Conservation (phyloP, 1,140 invertebrate species). For the Sminthurinus signatus region DNA sequence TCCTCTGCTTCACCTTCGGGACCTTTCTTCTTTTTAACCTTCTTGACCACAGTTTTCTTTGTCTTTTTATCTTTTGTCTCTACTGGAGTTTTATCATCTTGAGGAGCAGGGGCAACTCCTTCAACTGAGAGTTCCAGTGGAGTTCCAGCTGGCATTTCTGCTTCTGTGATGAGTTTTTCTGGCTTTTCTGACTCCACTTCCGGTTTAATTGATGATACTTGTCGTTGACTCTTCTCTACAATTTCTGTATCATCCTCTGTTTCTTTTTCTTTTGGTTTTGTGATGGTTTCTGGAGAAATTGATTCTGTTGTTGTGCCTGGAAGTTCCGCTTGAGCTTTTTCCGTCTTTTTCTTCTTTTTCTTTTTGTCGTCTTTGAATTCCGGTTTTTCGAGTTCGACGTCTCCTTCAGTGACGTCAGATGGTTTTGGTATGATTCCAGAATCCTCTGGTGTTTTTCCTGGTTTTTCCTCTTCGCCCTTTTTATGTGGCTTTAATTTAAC, state of each 20-base stretch:
- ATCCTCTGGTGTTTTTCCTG: not conserved
- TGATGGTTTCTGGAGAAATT: not conserved
- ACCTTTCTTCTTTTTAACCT: not conserved
- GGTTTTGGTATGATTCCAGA: not conserved
- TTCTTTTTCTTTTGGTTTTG: not conserved
- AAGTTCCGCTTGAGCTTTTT: not conserved
- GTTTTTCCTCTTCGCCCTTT: not conserved
- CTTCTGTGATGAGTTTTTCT: not conserved
- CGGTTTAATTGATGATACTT: not conserved
- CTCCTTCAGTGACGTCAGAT: not conserved
- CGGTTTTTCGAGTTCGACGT: slow-evolving; percentile 1
- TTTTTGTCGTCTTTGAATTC: not conserved
- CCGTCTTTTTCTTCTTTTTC: slow-evolving; percentile 1
- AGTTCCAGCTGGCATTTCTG: not conserved
- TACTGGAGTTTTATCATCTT: no score
- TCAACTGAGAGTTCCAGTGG: not conserved
- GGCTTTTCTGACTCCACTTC: not conserved
- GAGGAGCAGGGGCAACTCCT: not conserved
- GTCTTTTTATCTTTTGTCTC: slow-evolving; percentile 1
- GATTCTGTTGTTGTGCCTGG: not conserved
- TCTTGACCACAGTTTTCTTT: not conserved
- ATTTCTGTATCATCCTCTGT: not conserved
- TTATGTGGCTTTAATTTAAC: not conserved
- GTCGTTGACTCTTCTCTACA: not conserved
- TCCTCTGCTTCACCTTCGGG: no score